Evolutionary conservation across 2,113 vertebrate species (phyloP).

Genomic region (Benitochromis conjunctus): DNA sequence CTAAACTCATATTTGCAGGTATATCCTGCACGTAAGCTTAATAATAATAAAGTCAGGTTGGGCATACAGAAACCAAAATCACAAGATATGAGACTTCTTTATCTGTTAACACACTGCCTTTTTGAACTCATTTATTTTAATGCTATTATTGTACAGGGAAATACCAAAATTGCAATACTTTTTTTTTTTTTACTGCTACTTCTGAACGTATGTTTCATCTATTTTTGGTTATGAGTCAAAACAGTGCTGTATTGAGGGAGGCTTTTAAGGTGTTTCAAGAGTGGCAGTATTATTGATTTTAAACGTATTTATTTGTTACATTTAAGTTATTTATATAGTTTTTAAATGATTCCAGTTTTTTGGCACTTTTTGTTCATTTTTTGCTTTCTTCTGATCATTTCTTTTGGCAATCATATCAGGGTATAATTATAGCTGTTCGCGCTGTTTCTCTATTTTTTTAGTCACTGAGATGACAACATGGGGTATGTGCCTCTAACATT

Average conservation of each 20-base stretch:
- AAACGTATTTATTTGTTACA: slow-evolving; percentile 57
- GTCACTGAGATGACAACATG: background rate
- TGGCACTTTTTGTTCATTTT: slow-evolving; percentile 66
- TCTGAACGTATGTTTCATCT: slow-evolving; percentile 47
- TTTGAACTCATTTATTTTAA: slow-evolving; percentile 11
- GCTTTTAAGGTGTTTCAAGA: background rate
- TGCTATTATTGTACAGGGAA: slow-evolving; percentile 31
- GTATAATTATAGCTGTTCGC: background rate
- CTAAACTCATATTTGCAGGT: background rate
- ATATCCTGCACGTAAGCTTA: background rate
- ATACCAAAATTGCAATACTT: slow-evolving; percentile 20
- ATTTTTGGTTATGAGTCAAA: background rate
- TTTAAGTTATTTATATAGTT: slow-evolving; percentile 64
- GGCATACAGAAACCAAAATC: slow-evolving; percentile 2
- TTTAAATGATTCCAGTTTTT: slow-evolving; percentile 45
- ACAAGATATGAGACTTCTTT: background rate
- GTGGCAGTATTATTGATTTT: slow-evolving; percentile 19
- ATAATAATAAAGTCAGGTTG: background rate
- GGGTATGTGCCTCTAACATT: background rate
- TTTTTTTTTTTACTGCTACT: slow-evolving; percentile 2
- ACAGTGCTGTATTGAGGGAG: background rate
- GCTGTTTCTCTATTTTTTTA: background rate
- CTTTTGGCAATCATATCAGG: slow-evolving; percentile 59
- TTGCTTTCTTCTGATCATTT: slow-evolving; percentile 4
- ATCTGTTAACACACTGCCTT: background rate